Base-by-base conservation (phyloP, 2,797 vertebrate species). In the Characodon lateralis region DNA sequence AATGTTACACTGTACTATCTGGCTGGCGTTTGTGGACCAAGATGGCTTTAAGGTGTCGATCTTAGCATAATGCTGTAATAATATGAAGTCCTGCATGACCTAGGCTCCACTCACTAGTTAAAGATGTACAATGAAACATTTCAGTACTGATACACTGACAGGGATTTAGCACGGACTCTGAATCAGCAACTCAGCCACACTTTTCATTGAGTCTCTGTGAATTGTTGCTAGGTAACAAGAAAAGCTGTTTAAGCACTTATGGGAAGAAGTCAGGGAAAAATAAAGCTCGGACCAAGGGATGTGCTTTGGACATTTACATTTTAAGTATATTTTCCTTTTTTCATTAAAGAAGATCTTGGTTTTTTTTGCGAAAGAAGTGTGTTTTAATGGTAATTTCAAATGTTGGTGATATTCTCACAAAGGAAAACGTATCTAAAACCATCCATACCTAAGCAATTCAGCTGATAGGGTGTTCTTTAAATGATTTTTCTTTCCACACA, bases 161-260 rank as follows among this genome's bases (percentile, higher is more conserved):
- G 22, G 16, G 56, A 31, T 74, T 22, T 55, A 28, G 61, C 50
- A 65, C 51, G 58, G 41, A 55, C 48, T 77, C 63, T 16, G 13
- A 81, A 26, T 73, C 20, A 71, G 71, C n/a, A n/a, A 43, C 72
- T 55, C 39, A 28, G 61, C 63, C 46, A 18, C 39, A 14, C 73
- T 85, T 80, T 41, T 74, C 24, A 73, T 50, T 73, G 73, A 70
- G 65, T 84, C 76, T 68, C n/a, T 80, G 31, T 65, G 68, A 63
- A 80, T 72, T 5, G 82, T 92, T 92, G 86, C 92, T 79, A 80
- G 72, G 88, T 76, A 90, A 94, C 90, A 51, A 59, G 56, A 83
- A 69, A 39, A 82, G 75, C 73, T 69, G 51, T 72, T 74, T 59
- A 80, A 77, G 71, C 73, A 78, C 65, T 79, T 74, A 31, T 87